Evolutionary conservation across 2,888 invertebrate genomes (phyloP), one percentile per base, ranked within the genome.

Genomic region (Pollenia amentaria): DNA sequence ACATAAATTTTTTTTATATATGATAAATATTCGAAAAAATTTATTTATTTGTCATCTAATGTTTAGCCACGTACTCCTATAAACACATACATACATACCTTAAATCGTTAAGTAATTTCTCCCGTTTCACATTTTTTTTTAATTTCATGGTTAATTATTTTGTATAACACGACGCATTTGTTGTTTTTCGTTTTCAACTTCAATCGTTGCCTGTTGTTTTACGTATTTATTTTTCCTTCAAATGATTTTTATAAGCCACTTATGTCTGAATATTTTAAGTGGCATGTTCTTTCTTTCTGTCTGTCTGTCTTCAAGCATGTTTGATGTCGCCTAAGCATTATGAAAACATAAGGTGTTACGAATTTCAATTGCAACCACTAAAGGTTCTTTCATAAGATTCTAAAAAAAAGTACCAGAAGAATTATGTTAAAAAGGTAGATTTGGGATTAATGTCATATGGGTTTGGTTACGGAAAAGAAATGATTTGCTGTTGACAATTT

Each of bases 131-230:
- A 42, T n/a, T 10, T 40, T 12, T 21, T 85, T 86, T 83, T 64
- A 86, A 86, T 86, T 86, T 86, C 83, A 86, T 79, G 86, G 78
- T 83, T 83, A 86, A 86, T 86, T 86, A 83, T 86, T 79, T 83
- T 75, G 14, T 83, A 79, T 62, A 86, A 70, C 69, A 86, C 40
- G 70, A 79, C 40, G 57, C 75, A 83, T 83, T 81, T 70, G 46
- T 55, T 40, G 57, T 29, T 67, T 60, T 12, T 80, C 51, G 18
- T 48, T 67, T 64, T 69, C 48, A 40, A 48, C 62, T 67, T 65
- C 21, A 80, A 53, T 51, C 53, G 42, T 51, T 55, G 16, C 48
- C 16, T 48, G 14, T 72, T 72, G 2, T n/a, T 21, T 6, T 51
- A 57, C 40, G 42, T 42, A 7, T 40, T 18, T 51, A 29, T 48